Conservation (phyloP, 1,140 invertebrate species). For the Cyclina sinensis region DNA sequence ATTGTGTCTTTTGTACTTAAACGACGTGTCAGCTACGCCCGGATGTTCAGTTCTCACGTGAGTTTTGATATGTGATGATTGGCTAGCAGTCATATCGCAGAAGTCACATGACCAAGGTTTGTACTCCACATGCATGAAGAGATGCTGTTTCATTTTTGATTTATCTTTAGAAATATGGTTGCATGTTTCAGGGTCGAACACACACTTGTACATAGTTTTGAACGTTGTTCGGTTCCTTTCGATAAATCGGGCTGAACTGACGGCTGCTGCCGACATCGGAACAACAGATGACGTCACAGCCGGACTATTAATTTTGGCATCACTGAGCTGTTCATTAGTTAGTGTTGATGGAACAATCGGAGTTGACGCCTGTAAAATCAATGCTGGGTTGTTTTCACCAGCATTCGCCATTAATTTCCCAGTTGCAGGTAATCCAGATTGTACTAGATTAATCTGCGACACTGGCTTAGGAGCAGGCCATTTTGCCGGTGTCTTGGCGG, state of each 20-base stretch:
- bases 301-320: not conserved
- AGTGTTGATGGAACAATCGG: not conserved
- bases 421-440: not conserved
- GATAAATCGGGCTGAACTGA: not conserved
- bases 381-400: not conserved
- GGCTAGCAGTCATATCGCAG: conserved; percentile 67
- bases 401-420: not conserved
- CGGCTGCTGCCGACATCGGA: not conserved
- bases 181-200: conserved; percentile 66
- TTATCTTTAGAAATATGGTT: conserved; percentile 69
- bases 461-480: conserved; percentile 57
- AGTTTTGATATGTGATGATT: conserved; percentile 66
- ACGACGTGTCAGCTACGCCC: conserved; percentile 39
- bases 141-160: conserved; percentile 68
- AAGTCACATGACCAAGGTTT: conserved; percentile 67
- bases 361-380: not conserved
- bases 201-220: conserved; percentile 66
- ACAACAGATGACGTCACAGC: not conserved
- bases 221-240: conserved; percentile 57
- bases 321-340: not conserved
- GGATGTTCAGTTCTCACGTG: conserved; percentile 64
- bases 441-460: conserved; percentile 15
- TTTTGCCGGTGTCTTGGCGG: not conserved
- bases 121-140: conserved; percentile 66
- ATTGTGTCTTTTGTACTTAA: conserved; percentile 65